Conservation (phyloP, 2,113 vertebrate genomes). For the Laticauda colubrina region DNA sequence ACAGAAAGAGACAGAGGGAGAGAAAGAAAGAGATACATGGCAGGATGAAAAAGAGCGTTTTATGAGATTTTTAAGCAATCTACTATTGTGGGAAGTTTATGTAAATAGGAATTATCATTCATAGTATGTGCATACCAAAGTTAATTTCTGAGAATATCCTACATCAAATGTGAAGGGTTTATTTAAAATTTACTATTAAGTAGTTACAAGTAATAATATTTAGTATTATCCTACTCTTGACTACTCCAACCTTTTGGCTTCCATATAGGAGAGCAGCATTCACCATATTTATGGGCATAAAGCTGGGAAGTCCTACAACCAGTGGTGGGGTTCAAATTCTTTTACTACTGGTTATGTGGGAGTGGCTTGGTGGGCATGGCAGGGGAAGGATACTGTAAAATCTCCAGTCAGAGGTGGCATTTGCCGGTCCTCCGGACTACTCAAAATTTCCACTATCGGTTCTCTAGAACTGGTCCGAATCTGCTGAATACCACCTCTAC, state of each 20-base stretch:
- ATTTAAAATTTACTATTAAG: background rate
- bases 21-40: background rate
- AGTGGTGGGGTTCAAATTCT: too few relatives aligned
- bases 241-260: background rate
- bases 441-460: too few relatives aligned
- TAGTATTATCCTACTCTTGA: background rate
- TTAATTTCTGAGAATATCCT: background rate
- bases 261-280: background rate
- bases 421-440: too few relatives aligned
- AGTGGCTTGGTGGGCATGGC: too few relatives aligned
- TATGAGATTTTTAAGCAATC: background rate
- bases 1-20: background rate
- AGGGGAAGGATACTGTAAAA: too few relatives aligned
- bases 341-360: too few relatives aligned
- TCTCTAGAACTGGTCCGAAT: too few relatives aligned
- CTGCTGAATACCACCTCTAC: too few relatives aligned
- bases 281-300: background rate
- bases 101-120: background rate
- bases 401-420: too few relatives aligned
- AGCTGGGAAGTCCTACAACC: background rate
- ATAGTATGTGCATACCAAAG: slow-evolving; percentile 5
- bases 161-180: background rate
- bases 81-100: background rate
- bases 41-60: background rate
- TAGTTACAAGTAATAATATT: background rate